Evolutionary conservation across 2,888 invertebrate genomes (phyloP).

Genomic region (Latrodectus hesperus): DNA sequence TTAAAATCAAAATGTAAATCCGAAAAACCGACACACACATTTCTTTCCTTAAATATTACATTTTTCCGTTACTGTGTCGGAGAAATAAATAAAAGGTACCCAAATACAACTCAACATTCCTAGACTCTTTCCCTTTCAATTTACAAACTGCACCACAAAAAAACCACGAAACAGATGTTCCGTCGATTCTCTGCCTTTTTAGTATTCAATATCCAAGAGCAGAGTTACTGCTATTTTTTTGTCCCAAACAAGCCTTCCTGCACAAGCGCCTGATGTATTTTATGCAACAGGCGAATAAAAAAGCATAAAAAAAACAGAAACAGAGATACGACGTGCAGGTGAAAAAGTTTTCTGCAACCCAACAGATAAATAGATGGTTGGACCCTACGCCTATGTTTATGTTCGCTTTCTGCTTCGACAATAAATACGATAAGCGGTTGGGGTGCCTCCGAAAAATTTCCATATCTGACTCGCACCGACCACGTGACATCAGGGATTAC

Average conservation of each 20-base stretch:
- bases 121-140: too few relatives aligned
- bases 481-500: too few relatives aligned
- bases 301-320: not conserved
- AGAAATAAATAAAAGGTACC: too few relatives aligned
- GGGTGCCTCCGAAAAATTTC: not conserved
- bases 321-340: not conserved
- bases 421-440: conserved; percentile 5
- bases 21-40: too few relatives aligned
- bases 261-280: not conserved
- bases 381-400: not conserved
- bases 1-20: too few relatives aligned
- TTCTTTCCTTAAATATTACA: too few relatives aligned
- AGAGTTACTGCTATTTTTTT: not conserved
- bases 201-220: too few relatives aligned
- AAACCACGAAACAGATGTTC: too few relatives aligned
- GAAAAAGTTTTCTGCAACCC: not conserved
- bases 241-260: not conserved
- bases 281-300: not conserved
- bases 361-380: conserved; percentile 1
- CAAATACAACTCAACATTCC: too few relatives aligned
- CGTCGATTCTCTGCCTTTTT: too few relatives aligned
- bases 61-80: too few relatives aligned
- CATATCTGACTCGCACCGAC: not conserved
- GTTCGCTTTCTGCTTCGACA: not conserved
- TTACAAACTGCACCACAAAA: too few relatives aligned